phyloP scores from a whole-genome alignment of 2,797 vertebrate genomes.

The Chaetodon trifasciatus region DNA sequence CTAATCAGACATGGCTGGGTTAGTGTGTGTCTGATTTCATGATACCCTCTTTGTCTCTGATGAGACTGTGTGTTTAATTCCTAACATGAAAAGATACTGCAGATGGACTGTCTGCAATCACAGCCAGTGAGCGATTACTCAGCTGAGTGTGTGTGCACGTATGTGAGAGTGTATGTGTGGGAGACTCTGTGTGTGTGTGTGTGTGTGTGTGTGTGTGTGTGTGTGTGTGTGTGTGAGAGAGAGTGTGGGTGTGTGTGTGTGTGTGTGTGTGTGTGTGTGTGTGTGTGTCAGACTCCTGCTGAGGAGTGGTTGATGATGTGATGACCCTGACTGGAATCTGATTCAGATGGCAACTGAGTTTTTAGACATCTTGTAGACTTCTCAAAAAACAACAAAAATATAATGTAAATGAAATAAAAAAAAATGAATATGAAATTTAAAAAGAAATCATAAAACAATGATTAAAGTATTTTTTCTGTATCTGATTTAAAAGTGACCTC shows the following conservation, averaged over 20 bases:
- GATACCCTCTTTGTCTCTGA: conserved; percentile 32
- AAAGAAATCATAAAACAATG: too few relatives aligned
- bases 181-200: conserved; percentile 5
- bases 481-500: neutral
- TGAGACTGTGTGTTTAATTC: conserved; percentile 33
- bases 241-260: conserved; percentile 16
- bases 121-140: conserved; percentile 60
- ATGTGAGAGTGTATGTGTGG: conserved; percentile 19
- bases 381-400: neutral
- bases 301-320: conserved; percentile 39
- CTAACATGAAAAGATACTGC: conserved; percentile 44
- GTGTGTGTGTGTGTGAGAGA: neutral
- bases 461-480: too few relatives aligned
- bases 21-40: conserved; percentile 39
- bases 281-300: conserved; percentile 44
- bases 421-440: neutral
- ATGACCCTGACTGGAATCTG: conserved; percentile 42
- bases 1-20: conserved; percentile 59
- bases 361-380: conserved; percentile 17
- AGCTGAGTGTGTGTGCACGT: conserved; percentile 21
- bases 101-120: conserved; percentile 62
- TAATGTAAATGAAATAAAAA: neutral
- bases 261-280: neutral
- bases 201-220: neutral
- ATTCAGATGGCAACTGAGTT: conserved; percentile 39